phyloP scores from a whole-genome alignment of 35 echinoderm and acorn worm genomes.

The Anneissia japonica region DNA sequence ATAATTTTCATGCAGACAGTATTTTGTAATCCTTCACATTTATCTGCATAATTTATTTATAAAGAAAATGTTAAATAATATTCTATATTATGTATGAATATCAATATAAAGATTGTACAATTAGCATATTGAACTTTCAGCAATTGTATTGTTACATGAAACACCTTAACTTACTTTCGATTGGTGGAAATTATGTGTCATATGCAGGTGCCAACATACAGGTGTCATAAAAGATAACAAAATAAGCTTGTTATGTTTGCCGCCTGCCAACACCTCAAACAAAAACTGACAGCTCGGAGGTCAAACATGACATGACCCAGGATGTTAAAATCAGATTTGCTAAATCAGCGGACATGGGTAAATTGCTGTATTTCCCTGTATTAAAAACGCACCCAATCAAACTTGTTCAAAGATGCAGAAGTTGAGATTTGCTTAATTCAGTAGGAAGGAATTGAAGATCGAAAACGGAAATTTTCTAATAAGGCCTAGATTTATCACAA shows the following conservation, averaged over 20 bases:
- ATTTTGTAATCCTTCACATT: too few relatives aligned
- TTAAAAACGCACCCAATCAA: background rate
- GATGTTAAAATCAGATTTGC: slow-evolving; percentile 1
- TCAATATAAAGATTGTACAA: too few relatives aligned
- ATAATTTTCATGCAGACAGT: too few relatives aligned
- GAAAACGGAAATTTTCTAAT: background rate
- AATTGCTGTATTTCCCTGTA: background rate
- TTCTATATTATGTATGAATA: too few relatives aligned
- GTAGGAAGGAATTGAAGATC: background rate
- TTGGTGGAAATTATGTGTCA: too few relatives aligned
- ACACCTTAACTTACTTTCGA: too few relatives aligned
- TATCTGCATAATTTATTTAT: too few relatives aligned
- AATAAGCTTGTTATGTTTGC: background rate
- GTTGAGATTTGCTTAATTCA: background rate
- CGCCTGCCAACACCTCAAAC: background rate
- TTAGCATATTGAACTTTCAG: too few relatives aligned
- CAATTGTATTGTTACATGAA: too few relatives aligned
- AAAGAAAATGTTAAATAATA: too few relatives aligned
- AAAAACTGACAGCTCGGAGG: background rate
- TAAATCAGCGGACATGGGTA: background rate
- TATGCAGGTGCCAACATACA: too few relatives aligned
- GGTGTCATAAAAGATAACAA: too few relatives aligned
- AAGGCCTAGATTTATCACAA: slow-evolving; percentile 1
- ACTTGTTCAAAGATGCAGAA: background rate
- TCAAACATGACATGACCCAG: background rate